A percentile compares a stretch with the other conserved stretches of the same genome.
phyloP scores from a whole-genome alignment of 2,797 vertebrate genomes.

The Spea hammondii region DNA sequence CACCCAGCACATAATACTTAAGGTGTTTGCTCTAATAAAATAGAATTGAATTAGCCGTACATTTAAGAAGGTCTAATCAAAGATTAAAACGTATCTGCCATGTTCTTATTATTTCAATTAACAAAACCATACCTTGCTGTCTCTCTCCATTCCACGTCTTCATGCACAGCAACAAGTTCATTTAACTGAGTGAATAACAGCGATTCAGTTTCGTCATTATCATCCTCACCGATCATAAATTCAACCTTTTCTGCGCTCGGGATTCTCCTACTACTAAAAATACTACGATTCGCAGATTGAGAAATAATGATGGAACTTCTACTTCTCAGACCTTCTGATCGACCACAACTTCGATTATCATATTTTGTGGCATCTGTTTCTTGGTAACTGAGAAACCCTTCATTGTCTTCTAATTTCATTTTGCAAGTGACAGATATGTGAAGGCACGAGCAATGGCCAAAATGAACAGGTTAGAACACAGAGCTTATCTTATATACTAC shows the following conservation, averaged over 20 bases:
- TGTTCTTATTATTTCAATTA: background rate
- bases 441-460: no score
- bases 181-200: constrained; percentile 65
- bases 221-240: constrained; percentile 25
- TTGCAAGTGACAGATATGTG: background rate
- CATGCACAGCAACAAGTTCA: constrained; percentile 63
- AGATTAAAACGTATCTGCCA: background rate
- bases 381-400: background rate
- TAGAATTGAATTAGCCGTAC: background rate
- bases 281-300: constrained; percentile 49
- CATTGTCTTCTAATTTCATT: constrained; percentile 35
- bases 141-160: constrained; percentile 66
- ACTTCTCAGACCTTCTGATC: constrained; percentile 1
- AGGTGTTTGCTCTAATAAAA: no score
- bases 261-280: constrained; percentile 51
- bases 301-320: constrained; percentile 29
- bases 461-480: background rate
- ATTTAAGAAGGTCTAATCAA: background rate
- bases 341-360: constrained; percentile 15
- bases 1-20: no score
- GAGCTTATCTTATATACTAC: background rate
- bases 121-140: constrained; percentile 64
- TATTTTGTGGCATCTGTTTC: background rate
- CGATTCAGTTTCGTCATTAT: constrained; percentile 2
- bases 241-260: background rate